phyloP scores from a whole-genome alignment of 2,888 invertebrate genomes.

The Hipparchia sbordonii region DNA sequence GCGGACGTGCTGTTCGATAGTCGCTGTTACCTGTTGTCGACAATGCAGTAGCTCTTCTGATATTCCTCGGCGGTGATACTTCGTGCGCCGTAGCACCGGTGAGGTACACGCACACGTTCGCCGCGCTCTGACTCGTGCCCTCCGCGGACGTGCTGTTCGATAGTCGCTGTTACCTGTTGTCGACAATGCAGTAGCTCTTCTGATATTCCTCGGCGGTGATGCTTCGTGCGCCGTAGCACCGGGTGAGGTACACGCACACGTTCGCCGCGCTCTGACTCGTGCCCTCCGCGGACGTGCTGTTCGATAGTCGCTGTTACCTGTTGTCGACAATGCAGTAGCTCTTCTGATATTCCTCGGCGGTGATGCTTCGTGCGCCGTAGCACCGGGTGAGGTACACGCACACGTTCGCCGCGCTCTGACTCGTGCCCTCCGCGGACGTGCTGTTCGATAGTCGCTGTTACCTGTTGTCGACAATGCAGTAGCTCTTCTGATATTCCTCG shows the following conservation, averaged over 20 bases:
- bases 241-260: slow-evolving; percentile 62
- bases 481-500: no score
- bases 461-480: no score
- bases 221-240: slow-evolving; percentile 56
- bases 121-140: slow-evolving; percentile 23
- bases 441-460: neutral
- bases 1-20: neutral
- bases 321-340: no score
- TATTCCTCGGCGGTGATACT: slow-evolving; percentile 55
- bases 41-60: slow-evolving; percentile 57
- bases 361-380: slow-evolving; percentile 48
- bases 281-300: neutral
- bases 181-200: no score
- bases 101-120: slow-evolving; percentile 57
- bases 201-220: slow-evolving; percentile 21
- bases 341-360: no score
- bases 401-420: slow-evolving; percentile 20
- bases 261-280: slow-evolving; percentile 21
- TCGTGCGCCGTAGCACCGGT: slow-evolving; percentile 61
- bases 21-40: slow-evolving; percentile 54
- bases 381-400: slow-evolving; percentile 71
- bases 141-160: neutral
- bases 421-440: neutral
- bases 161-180: no score
- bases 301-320: no score